Conservation (phyloP, 1,140 invertebrate species). For the Augochlora pura region DNA sequence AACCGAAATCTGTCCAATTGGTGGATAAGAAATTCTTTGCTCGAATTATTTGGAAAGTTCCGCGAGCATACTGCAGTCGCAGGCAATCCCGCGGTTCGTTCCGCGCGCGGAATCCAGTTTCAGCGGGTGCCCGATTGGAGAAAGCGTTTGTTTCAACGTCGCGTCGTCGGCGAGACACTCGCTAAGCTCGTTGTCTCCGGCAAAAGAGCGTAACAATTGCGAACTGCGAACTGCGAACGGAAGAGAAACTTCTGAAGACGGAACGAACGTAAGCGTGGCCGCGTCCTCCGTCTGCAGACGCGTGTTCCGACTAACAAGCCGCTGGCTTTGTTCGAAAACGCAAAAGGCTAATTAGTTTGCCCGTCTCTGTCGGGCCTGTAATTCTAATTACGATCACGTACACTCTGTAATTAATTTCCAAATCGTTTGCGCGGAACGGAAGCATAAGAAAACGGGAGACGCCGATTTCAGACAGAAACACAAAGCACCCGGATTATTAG, state of each 20-base stretch:
- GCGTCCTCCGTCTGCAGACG: neutral
- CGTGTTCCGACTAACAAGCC: neutral
- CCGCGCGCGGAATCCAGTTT: neutral
- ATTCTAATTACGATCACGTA: neutral
- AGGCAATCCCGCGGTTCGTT: neutral
- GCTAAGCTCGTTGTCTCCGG: neutral
- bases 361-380: neutral
- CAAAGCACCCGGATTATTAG: too few species aligned
- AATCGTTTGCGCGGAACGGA: too few species aligned
- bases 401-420: neutral
- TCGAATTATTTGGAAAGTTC: neutral
- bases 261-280: neutral
- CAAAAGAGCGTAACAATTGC: neutral
- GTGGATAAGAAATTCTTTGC: neutral
- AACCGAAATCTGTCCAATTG: neutral
- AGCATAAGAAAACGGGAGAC: too few species aligned
- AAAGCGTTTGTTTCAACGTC: neutral
- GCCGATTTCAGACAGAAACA: too few species aligned
- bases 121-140: neutral
- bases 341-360: constrained; percentile 6
- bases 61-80: neutral
- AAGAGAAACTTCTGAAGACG: constrained; percentile 1
- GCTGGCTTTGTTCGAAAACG: neutral
- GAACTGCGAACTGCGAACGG: neutral
- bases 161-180: neutral